A percentile compares a stretch with the other conserved stretches of the same genome.
Evolutionary conservation across 2,797 vertebrate species (phyloP).

Genomic region (Balearica regulorum): DNA sequence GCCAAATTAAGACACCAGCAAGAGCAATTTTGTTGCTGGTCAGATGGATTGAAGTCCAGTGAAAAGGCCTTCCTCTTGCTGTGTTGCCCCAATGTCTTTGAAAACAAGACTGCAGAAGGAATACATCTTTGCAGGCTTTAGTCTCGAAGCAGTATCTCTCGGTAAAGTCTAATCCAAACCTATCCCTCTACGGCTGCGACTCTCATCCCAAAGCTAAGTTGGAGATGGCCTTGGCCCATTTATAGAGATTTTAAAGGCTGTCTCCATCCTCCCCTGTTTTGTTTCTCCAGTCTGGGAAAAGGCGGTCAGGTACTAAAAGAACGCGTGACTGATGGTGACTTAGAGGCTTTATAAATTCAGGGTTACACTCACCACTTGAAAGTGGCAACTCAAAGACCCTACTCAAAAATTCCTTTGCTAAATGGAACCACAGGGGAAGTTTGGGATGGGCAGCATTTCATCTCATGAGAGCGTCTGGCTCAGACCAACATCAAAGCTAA

Average conservation of each 20-base stretch:
- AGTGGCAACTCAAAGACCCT: background rate
- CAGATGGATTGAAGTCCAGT: background rate
- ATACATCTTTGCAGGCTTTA: background rate
- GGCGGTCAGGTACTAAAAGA: background rate
- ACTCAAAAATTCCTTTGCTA: slow-evolving; percentile 25
- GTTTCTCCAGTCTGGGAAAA: background rate
- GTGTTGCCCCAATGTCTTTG: background rate
- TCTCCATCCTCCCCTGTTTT: background rate
- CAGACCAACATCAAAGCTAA: slow-evolving; percentile 4
- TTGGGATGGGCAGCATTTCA: slow-evolving; percentile 22
- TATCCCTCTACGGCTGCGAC: background rate
- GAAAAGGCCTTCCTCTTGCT: background rate
- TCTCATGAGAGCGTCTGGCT: background rate
- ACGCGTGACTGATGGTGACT: background rate
- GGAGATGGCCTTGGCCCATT: background rate
- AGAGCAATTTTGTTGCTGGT: background rate
- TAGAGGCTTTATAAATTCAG: background rate
- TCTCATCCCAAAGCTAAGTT: background rate
- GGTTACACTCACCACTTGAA: slow-evolving; percentile 10
- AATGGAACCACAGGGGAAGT: background rate
- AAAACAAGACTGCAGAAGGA: background rate
- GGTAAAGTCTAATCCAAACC: background rate
- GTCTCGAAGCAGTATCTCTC: background rate
- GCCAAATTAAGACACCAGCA: background rate
- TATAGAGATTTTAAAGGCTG: background rate